Evolutionary conservation across 2,113 vertebrate species (phyloP).

Genomic region (Suricata suricatta): DNA sequence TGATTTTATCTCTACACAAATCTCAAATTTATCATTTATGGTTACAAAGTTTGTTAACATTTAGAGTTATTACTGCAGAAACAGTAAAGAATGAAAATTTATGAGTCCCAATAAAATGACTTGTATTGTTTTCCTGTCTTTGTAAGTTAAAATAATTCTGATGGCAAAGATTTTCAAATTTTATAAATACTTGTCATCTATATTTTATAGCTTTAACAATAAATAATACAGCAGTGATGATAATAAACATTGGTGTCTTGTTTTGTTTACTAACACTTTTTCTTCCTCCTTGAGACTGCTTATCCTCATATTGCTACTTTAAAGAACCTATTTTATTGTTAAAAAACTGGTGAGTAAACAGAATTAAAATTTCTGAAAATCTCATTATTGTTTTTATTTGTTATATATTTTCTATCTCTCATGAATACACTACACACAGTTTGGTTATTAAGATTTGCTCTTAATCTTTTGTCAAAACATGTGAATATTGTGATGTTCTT

Average conservation of each 20-base stretch:
- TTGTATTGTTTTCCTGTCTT: neutral
- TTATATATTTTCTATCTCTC: neutral
- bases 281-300: neutral
- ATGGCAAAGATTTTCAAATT: neutral
- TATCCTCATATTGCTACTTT: neutral
- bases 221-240: neutral
- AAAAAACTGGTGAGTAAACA: neutral
- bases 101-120: neutral
- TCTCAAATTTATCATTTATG: neutral
- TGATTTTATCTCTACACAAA: neutral
- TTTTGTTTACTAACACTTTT: neutral
- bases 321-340: neutral
- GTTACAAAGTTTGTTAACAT: neutral
- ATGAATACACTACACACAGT: neutral
- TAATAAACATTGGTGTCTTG: neutral
- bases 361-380: neutral
- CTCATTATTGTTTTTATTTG: neutral
- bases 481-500: neutral
- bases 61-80: neutral
- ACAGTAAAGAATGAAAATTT: conserved; percentile 21
- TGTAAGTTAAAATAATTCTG: neutral
- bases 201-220: neutral
- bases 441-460: neutral
- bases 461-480: neutral
- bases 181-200: neutral